Conservation (phyloP, 2,113 vertebrate species). For the Nerophis lumbriciformis region DNA sequence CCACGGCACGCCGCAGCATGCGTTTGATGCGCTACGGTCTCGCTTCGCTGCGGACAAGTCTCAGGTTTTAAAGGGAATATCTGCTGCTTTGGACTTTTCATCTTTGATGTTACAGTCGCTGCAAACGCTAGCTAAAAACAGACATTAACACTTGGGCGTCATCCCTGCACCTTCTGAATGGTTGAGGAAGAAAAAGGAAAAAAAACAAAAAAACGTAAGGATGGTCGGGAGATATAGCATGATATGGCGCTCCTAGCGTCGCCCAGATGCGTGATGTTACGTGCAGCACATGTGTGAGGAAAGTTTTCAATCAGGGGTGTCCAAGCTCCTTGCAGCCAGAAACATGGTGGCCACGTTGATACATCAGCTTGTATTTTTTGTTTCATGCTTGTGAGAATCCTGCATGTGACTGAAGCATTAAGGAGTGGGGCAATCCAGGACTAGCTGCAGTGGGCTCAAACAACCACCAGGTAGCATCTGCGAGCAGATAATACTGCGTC, state of each 20-base stretch:
- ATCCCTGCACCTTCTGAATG: slow-evolving; percentile 42
- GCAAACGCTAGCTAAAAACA: slow-evolving; percentile 79
- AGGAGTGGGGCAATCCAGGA: no score
- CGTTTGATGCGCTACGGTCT: slow-evolving; percentile 52
- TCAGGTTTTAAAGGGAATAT: slow-evolving; percentile 13
- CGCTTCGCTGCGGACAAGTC: slow-evolving; percentile 19
- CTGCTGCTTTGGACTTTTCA: slow-evolving; percentile 59
- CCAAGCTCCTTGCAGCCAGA: no score
- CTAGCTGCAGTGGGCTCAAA: no score
- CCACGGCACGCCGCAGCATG: slow-evolving; percentile 69
- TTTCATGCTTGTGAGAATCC: no score
- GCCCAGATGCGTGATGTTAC: no score
- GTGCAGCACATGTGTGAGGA: no score
- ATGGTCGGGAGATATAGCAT: slow-evolving; percentile 22
- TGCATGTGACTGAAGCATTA: no score
- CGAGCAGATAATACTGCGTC: no score
- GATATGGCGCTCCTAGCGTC: slow-evolving; percentile 1
- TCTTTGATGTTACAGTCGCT: slow-evolving; percentile 81
- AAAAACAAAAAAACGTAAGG: not conserved
- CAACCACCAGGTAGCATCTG: no score
- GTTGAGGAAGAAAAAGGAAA: not conserved
- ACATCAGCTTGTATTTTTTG: no score
- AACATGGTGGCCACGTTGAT: no score
- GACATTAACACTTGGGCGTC: slow-evolving; percentile 69
- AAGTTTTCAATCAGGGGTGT: no score